Evolutionary conservation across 2,113 vertebrate genomes (phyloP).

Genomic region (Nanorana parkeri): DNA sequence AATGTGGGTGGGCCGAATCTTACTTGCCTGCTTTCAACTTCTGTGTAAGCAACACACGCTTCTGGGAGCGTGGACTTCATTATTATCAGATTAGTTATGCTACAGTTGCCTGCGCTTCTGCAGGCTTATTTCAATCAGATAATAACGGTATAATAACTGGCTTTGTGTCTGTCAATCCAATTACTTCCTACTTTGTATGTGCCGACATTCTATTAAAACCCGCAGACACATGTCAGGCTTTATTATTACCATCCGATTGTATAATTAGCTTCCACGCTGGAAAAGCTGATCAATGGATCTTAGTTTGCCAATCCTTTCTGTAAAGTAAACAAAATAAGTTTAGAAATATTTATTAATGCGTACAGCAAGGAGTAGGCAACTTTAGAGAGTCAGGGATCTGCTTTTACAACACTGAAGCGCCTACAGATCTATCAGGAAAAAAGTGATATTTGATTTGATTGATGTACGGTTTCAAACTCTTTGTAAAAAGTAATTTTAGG

Average conservation of each 20-base stretch:
- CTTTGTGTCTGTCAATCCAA: slow-evolving; percentile 71
- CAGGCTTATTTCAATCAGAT: slow-evolving; percentile 64
- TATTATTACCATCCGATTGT: slow-evolving; percentile 63
- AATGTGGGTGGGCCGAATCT: slow-evolving; percentile 28
- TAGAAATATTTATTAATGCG: no score
- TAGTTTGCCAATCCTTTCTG: slow-evolving; percentile 19
- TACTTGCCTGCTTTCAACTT: slow-evolving; percentile 52
- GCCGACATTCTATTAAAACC: slow-evolving; percentile 67
- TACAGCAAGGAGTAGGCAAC: no score
- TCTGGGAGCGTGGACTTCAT: slow-evolving; percentile 58
- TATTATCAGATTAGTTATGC: slow-evolving; percentile 62
- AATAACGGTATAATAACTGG: slow-evolving; percentile 66
- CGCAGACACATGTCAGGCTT: slow-evolving; percentile 65
- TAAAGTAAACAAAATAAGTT: slow-evolving; percentile 23
- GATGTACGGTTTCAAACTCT: no score
- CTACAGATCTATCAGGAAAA: no score
- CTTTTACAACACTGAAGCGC: no score
- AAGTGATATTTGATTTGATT: no score
- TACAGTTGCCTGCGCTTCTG: slow-evolving; percentile 63
- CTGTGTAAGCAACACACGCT: slow-evolving; percentile 43
- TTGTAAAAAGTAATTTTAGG: no score
- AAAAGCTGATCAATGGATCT: slow-evolving; percentile 50
- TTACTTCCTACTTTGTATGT: slow-evolving; percentile 66
- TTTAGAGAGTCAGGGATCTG: no score
- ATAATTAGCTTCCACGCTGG: slow-evolving; percentile 56